Base-by-base conservation (phyloP, 2,113 vertebrate species). In the Saguinus midas region DNA sequence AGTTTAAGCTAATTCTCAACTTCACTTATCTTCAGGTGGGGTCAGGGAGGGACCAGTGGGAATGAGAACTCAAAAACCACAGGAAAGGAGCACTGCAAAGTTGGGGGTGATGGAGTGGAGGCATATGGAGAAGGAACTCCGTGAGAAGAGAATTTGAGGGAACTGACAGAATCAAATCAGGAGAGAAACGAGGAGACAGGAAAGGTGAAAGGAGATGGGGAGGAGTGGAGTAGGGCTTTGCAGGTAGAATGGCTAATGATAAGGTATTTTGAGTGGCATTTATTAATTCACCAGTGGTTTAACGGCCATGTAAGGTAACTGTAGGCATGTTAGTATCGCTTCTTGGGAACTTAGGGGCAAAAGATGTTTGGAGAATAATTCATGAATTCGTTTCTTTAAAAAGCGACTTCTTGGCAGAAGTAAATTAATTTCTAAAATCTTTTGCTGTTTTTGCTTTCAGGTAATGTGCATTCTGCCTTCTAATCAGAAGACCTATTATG, bases 381-480 rank as follows among this genome's bases (percentile, higher is more conserved):
- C 25, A 43, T 20, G 9, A n/a, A 21, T 61, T 82, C 6, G 6
- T 43, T 43, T 79, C 45, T 94, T 43, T 72, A 29, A 43, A 75
- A 95, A 91, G 64, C 45, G 37, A 35, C 48, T 81, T 73, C n/a
- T 25, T 61, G 37, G 18, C 29, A 4, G 55, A 45, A 95, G 35
- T 43, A 72, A 91, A 72, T 23, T 48, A 27, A 52, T 43, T 85
- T 89, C 84, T 8, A 17, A 48, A 48, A 48, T 58, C 12, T 35
- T 75, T 12, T 84, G 3, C 8, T 70, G 21, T 35, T 75, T 92
- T 90, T 66, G 11, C 52, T 18, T 88, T 52, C 92, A 99, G 98
- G 98, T 98, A 18, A 96, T 98, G 89, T 98, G 98, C n/a, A 37
- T 98, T 50, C 90, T 98, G 52, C 96, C 98, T 93, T 98, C 97